Conservation (phyloP, 2,113 vertebrate genomes). For the Notechis scutatus region DNA sequence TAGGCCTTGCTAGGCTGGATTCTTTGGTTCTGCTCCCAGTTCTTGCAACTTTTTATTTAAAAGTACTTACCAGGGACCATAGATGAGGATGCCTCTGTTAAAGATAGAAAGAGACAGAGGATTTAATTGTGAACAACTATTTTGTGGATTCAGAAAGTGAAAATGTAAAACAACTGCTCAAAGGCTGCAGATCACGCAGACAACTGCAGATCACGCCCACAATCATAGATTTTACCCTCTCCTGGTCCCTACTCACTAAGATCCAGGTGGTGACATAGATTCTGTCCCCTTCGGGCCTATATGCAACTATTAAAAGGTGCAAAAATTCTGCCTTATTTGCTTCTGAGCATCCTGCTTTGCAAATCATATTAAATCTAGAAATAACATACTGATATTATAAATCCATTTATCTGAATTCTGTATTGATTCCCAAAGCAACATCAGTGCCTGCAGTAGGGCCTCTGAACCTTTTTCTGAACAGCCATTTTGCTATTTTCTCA, state of each 20-base stretch:
- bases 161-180: background rate
- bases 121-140: conserved; percentile 16
- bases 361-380: background rate
- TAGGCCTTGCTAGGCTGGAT: background rate
- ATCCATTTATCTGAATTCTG: background rate
- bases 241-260: background rate
- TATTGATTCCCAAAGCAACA: background rate
- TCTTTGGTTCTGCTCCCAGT: background rate
- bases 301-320: background rate
- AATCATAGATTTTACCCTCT: background rate
- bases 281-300: background rate
- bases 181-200: background rate
- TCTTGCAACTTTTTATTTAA: background rate
- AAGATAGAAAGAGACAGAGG: conserved; percentile 35
- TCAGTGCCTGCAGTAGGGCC: background rate
- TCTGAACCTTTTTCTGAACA: background rate
- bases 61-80: conserved; percentile 78
- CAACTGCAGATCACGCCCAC: background rate
- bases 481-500: background rate
- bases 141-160: background rate
- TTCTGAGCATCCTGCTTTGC: background rate
- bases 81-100: conserved; percentile 80
- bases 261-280: background rate
- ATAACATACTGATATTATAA: background rate
- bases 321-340: background rate